Conservation (phyloP, 2,113 vertebrate species). For the Alligator sinensis region DNA sequence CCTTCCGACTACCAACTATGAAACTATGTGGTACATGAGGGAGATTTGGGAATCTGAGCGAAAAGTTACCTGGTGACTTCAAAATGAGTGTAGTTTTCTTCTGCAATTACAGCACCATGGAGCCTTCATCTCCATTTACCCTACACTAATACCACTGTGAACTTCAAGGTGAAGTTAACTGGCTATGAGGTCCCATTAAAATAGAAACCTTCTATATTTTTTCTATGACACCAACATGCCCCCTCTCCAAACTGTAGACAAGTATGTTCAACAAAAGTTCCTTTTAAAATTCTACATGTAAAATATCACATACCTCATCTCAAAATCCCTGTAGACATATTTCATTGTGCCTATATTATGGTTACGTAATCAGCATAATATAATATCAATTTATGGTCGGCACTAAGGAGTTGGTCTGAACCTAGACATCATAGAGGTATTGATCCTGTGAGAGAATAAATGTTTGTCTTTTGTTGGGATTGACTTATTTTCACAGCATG, state of each 20-base stretch:
- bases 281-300: background rate
- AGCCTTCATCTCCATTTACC: background rate
- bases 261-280: background rate
- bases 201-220: background rate
- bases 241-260: background rate
- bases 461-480: background rate
- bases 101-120: background rate
- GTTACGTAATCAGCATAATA: background rate
- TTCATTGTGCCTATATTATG: background rate
- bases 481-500: constrained; percentile 28
- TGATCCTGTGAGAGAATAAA: background rate
- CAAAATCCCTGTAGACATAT: background rate
- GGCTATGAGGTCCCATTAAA: background rate
- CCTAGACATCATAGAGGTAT: background rate
- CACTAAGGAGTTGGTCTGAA: background rate
- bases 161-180: background rate
- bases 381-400: background rate
- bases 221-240: background rate
- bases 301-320: background rate
- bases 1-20: too few species aligned
- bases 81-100: background rate
- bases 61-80: background rate
- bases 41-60: background rate
- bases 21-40: background rate
- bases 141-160: background rate